phyloP scores from a whole-genome alignment of 2,888 invertebrate species.

The Agriotes lineatus region DNA sequence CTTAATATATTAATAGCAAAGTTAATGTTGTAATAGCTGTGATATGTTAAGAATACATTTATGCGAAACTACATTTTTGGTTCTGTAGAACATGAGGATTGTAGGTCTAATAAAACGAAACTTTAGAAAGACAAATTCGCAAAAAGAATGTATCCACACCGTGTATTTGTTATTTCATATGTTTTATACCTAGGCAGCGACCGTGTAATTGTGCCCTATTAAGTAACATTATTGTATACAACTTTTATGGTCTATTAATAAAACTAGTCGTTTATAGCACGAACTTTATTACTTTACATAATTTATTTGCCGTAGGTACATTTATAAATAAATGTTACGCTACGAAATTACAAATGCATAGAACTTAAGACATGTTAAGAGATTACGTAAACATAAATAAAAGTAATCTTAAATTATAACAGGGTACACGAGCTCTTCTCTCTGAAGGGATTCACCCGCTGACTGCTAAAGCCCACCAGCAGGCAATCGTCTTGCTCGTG shows the following conservation, averaged over 20 bases:
- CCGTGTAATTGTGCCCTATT: slow-evolving; percentile 37
- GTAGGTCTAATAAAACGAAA: slow-evolving; percentile 5
- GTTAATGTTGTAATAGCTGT: slow-evolving; percentile 39
- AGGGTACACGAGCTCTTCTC: slow-evolving; percentile 92
- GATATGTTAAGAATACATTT: slow-evolving; percentile 31
- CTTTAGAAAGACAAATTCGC: slow-evolving; percentile 29
- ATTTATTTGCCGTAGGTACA: not conserved
- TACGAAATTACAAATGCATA: not conserved
- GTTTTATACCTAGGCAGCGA: slow-evolving; percentile 29
- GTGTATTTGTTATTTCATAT: slow-evolving; percentile 13
- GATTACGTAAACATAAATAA: not conserved
- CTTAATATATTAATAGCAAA: slow-evolving; percentile 25
- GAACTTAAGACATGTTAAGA: slow-evolving; percentile 5
- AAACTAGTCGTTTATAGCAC: slow-evolving; percentile 33
- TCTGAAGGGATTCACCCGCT: slow-evolving; percentile 95
- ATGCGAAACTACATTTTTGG: not conserved
- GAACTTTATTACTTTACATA: slow-evolving; percentile 25
- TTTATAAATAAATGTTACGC: not conserved
- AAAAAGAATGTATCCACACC: slow-evolving; percentile 10
- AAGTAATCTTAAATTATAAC: slow-evolving; percentile 70
- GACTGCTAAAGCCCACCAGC: slow-evolving; percentile 92
- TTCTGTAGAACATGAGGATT: slow-evolving; percentile 1
- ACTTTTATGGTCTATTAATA: slow-evolving; percentile 37
- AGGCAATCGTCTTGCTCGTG: slow-evolving; percentile 95
- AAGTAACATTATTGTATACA: slow-evolving; percentile 39